Conservation (phyloP, 2,888 invertebrate species). For the Hemithea aestivaria region DNA sequence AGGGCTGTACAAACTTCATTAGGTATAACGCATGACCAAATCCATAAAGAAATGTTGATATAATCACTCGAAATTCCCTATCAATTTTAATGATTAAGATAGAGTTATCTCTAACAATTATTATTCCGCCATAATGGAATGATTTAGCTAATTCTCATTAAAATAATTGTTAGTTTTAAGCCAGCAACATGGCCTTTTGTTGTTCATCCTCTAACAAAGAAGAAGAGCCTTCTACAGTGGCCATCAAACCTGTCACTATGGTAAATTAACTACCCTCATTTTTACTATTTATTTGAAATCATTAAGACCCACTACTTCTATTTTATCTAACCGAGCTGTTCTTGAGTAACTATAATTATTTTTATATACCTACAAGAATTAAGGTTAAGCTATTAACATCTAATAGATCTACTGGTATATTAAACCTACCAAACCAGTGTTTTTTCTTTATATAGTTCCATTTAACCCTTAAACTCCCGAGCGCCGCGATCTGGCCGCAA, state of each 20-base stretch:
- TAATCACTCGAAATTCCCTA: not conserved
- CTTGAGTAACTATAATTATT: no score
- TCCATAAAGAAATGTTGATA: no score
- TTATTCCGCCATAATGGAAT: constrained; percentile 8
- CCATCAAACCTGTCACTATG: constrained; percentile 34
- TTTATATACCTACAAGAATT: no score
- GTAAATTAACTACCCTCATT: constrained; percentile 25
- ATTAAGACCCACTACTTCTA: not conserved
- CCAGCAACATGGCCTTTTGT: constrained; percentile 40
- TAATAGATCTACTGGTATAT: no score
- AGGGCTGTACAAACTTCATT: no score
- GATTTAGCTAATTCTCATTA: constrained; percentile 7
- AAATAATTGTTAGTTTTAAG: constrained; percentile 4
- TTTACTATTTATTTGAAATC: constrained; percentile 1
- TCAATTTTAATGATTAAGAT: constrained; percentile 1
- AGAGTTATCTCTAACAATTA: constrained; percentile 10
- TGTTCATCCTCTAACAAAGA: constrained; percentile 26
- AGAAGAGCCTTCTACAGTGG: constrained; percentile 27
- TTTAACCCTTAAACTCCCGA: no score
- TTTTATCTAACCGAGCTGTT: no score
- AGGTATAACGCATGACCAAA: no score
- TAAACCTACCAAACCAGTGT: no score
- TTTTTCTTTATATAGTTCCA: no score
- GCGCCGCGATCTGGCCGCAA: no score
- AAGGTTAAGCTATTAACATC: no score